These are phyloP conservation scores for Galerucella calmariensis DNA, from an alignment of 2,888 invertebrate species.

Conservation along the genomic window DNA sequence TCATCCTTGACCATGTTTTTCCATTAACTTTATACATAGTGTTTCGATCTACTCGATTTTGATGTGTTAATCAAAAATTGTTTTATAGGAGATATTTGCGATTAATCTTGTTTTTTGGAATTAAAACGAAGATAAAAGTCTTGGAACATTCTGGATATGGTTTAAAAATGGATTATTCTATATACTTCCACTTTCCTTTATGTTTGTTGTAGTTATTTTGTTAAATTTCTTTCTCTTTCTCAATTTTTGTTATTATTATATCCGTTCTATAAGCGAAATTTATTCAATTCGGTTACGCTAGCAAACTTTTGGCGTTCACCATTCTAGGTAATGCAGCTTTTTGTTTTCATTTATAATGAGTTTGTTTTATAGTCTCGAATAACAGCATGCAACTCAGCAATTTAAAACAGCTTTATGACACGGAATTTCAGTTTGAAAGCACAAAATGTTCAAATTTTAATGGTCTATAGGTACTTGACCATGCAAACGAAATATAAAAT, in stretches of 20 bases:
- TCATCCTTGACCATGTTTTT: neutral
- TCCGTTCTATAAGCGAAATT: neutral
- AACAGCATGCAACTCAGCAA: constrained; percentile 17
- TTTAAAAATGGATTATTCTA: no score
- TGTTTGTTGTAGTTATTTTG: neutral
- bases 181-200: neutral
- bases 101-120: no score
- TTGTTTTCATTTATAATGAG: constrained; percentile 22
- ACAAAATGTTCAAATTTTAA: neutral
- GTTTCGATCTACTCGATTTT: no score
- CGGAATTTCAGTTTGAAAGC: constrained; percentile 10
- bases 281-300: constrained; percentile 14
- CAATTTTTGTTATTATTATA: neutral
- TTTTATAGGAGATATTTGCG: no score
- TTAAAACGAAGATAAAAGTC: no score
- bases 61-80: no score
- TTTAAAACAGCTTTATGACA: constrained; percentile 18
- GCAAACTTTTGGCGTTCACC: constrained; percentile 8
- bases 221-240: neutral
- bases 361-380: constrained; percentile 17
- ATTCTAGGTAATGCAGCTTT: constrained; percentile 14
- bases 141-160: no score
- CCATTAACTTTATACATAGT: no score
- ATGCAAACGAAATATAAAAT: neutral
- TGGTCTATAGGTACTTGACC: neutral